Evolutionary conservation across 2,113 vertebrate species (phyloP).

Genomic region (Carlito syrichta): DNA sequence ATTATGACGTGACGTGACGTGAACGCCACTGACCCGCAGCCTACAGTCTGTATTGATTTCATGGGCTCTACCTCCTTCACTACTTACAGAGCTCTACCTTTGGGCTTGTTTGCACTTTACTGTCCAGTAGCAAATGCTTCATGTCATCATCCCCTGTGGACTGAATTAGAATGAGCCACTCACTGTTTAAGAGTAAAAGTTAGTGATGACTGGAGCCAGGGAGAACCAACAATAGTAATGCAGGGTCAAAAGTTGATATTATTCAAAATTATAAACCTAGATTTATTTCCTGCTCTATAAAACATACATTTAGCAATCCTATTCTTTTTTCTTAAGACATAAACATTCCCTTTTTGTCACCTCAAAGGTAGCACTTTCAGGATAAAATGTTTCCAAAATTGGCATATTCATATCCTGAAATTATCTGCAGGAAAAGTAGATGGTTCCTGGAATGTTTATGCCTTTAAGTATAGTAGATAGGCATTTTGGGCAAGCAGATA

Average conservation of each 20-base stretch:
- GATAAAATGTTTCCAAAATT: neutral
- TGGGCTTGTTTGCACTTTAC: neutral
- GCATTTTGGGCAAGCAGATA: neutral
- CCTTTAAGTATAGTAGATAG: neutral
- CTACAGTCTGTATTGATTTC: neutral
- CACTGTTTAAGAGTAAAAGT: neutral
- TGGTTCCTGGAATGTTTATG: neutral
- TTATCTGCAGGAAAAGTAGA: neutral
- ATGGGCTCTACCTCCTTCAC: neutral
- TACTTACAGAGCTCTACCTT: neutral
- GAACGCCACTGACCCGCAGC: neutral
- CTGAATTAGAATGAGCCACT: neutral
- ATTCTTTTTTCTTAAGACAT: neutral
- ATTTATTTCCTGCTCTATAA: neutral
- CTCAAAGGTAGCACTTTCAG: neutral
- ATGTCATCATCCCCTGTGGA: neutral
- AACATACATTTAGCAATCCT: neutral
- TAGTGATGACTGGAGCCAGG: neutral
- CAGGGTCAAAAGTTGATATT: neutral
- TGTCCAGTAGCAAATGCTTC: conserved; percentile 29
- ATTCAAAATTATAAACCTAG: neutral
- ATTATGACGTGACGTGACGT: neutral
- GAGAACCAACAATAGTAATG: neutral
- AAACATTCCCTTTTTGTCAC: neutral
- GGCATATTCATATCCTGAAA: neutral